Conservation (phyloP, 2,797 vertebrate genomes). For the Rousettus madagascariensis region DNA sequence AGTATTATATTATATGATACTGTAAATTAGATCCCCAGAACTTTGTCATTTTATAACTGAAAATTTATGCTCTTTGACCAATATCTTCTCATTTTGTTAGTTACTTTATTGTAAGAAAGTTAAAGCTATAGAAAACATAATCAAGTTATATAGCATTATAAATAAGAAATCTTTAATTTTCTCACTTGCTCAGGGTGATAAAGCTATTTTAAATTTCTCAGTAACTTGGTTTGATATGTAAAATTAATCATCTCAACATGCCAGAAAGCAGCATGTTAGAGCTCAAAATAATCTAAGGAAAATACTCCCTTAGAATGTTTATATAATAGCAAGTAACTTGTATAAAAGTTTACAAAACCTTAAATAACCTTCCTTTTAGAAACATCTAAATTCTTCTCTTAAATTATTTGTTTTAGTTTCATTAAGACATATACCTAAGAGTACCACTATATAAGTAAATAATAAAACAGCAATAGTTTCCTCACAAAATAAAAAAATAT, state of each 20-base stretch:
- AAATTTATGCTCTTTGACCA: too few relatives aligned
- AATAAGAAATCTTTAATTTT: conserved; percentile 19
- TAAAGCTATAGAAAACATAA: not conserved
- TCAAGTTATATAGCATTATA: not conserved
- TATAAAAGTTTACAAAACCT: conserved; percentile 44
- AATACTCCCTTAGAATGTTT: conserved; percentile 42
- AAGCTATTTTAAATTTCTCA: conserved; percentile 7
- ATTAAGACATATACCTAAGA: not conserved
- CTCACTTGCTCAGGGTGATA: not conserved
- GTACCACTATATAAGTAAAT: not conserved
- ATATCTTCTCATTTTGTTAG: not conserved
- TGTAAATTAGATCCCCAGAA: too few relatives aligned
- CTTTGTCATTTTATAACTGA: too few relatives aligned
- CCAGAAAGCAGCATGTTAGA: conserved; percentile 22
- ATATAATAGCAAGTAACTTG: conserved; percentile 10
- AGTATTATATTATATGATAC: too few relatives aligned
- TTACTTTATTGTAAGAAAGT: not conserved
- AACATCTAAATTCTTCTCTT: not conserved
- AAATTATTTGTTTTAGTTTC: conserved; percentile 15
- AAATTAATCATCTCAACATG: not conserved
- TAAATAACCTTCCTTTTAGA: conserved; percentile 13
- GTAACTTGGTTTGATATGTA: conserved; percentile 22
- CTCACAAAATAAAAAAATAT: not conserved
- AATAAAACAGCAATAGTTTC: conserved; percentile 22
- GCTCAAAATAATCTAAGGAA: conserved; percentile 41